Conservation (phyloP, 2,888 invertebrate genomes). For the Apotomis betuletana region DNA sequence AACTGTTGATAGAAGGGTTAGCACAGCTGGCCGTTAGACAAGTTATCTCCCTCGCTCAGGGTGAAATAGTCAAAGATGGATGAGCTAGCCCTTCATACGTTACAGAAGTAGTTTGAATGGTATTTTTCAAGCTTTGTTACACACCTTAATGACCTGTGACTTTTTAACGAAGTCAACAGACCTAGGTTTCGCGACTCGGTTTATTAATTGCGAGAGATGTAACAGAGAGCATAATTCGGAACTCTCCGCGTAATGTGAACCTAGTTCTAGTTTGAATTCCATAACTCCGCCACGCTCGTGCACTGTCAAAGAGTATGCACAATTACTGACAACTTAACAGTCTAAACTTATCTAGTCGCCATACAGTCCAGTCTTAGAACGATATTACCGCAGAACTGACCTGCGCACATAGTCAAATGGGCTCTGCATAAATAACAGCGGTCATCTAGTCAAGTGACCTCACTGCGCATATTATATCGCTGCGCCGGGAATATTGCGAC, state of each 20-base stretch:
- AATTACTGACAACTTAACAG: not conserved
- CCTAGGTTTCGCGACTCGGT: no score
- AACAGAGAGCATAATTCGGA: not conserved
- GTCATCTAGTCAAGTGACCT: slow-evolving; percentile 19
- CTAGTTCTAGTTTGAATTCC: slow-evolving; percentile 8
- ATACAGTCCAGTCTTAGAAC: not conserved
- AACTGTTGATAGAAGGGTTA: slow-evolving; percentile 6
- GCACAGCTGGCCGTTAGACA: not conserved
- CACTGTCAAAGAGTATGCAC: slow-evolving; percentile 6
- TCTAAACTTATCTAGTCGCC: slow-evolving; percentile 5
- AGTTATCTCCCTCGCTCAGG: not conserved
- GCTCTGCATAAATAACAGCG: slow-evolving; percentile 22
- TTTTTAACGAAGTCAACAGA: no score
- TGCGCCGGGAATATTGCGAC: slow-evolving; percentile 15
- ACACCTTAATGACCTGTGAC: no score
- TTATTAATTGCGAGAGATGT: not conserved
- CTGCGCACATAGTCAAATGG: slow-evolving; percentile 18
- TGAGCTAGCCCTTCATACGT: not conserved
- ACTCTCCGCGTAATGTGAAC: not conserved
- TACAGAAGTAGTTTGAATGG: not conserved
- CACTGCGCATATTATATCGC: slow-evolving; percentile 12
- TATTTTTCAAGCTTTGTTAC: not conserved
- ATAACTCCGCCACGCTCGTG: not conserved
- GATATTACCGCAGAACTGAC: slow-evolving; percentile 20
- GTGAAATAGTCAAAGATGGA: not conserved